These are phyloP conservation scores for Drosophila arawakana DNA, from an alignment of 1,140 invertebrate species.

Conservation along the genomic window DNA sequence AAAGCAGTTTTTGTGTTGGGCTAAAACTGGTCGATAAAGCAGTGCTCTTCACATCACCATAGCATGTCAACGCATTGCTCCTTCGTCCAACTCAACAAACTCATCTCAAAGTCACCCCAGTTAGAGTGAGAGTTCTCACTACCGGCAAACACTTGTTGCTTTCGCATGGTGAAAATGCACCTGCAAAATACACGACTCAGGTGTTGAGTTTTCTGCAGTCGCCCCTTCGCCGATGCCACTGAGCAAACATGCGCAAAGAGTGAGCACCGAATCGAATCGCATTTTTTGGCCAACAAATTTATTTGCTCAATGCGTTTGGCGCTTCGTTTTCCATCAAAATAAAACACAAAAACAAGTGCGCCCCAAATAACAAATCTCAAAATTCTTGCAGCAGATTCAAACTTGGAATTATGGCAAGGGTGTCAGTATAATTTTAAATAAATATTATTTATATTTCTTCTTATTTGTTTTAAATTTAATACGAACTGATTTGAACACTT, in stretches of 20 bases:
- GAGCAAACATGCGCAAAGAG: conserved; percentile 35
- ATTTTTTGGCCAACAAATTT: conserved; percentile 57
- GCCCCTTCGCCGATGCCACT: not conserved
- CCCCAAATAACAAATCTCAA: not conserved
- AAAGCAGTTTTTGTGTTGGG: too few species aligned
- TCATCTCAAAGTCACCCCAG: not conserved
- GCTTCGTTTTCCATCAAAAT: conserved; percentile 43
- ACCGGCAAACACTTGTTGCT: conserved; percentile 70
- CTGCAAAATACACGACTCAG: not conserved
- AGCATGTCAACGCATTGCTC: not conserved
- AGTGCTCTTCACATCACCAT: conserved; percentile 12
- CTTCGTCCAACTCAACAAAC: not conserved
- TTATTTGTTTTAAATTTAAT: too few species aligned
- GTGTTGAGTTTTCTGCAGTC: not conserved
- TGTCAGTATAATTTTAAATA: not conserved
- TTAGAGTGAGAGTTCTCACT: not conserved
- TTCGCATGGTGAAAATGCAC: conserved; percentile 14
- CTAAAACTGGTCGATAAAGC: conserved; percentile 25
- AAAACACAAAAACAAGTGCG: conserved; percentile 14
- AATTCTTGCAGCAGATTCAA: conserved; percentile 3
- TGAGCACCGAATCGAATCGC: conserved; percentile 29
- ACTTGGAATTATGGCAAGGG: not conserved
- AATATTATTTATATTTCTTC: not conserved
- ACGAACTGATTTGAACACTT: too few species aligned
- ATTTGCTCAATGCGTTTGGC: conserved; percentile 59